These are phyloP conservation scores for Heliconius himera DNA, from an alignment of 1,140 invertebrate genomes.

Conservation along the genomic window DNA sequence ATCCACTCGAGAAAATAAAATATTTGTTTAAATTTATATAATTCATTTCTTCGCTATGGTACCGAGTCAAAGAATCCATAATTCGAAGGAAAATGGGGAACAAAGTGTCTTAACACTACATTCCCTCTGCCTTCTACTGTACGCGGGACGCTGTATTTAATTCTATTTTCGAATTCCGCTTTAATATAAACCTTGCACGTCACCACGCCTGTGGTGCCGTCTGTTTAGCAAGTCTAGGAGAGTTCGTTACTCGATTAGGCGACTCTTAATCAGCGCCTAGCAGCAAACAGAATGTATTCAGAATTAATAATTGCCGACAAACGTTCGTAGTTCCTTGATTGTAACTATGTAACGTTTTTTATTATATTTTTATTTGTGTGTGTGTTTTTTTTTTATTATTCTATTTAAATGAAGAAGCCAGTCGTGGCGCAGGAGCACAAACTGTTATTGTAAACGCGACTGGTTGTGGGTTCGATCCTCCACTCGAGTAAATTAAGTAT, in stretches of 20 bases:
- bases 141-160: background rate
- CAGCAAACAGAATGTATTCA: slow-evolving; percentile 71
- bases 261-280: slow-evolving; percentile 72
- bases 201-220: slow-evolving; percentile 50
- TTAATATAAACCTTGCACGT: slow-evolving; percentile 21
- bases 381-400: background rate
- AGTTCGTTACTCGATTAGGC: slow-evolving; percentile 74
- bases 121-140: background rate
- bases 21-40: too few relatives aligned
- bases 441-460: too few relatives aligned
- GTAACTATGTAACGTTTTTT: background rate
- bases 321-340: slow-evolving; percentile 4
- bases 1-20: too few relatives aligned
- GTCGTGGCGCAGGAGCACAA: too few relatives aligned
- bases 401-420: too few relatives aligned
- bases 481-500: too few relatives aligned
- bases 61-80: background rate
- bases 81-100: background rate
- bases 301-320: slow-evolving; percentile 30
- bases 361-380: background rate
- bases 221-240: slow-evolving; percentile 75
- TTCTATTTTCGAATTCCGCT: background rate
- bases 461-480: too few relatives aligned
- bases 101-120: background rate
- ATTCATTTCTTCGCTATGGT: too few relatives aligned